These are phyloP conservation scores for Parthenolecanium corni DNA, from an alignment of 2,888 invertebrate species.

Conservation along the genomic window DNA sequence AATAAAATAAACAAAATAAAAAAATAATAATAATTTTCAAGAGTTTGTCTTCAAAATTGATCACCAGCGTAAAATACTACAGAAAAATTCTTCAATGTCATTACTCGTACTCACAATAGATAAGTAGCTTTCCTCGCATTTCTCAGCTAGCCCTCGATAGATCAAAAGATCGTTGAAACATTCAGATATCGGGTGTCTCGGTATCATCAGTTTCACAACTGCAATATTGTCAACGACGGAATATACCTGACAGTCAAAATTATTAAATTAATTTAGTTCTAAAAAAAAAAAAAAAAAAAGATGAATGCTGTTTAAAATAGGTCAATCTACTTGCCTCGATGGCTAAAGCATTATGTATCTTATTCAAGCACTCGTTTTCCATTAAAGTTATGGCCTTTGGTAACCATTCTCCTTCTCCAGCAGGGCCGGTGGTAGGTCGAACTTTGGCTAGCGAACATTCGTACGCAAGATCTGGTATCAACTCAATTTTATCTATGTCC, in stretches of 20 bases:
- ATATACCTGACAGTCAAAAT: slow-evolving; percentile 44
- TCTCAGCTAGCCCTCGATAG: slow-evolving; percentile 50
- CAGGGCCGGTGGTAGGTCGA: slow-evolving; percentile 50
- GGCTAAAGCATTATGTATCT: too few species aligned
- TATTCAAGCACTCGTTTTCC: too few species aligned
- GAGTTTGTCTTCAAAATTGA: not conserved
- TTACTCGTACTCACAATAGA: slow-evolving; percentile 50
- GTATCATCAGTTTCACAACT: not conserved
- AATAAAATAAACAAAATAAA: too few species aligned
- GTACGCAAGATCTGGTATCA: slow-evolving; percentile 51
- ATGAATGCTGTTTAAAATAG: too few species aligned
- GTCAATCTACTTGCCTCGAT: too few species aligned
- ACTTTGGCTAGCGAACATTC: slow-evolving; percentile 60
- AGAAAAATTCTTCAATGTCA: too few species aligned
- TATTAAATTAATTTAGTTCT: not conserved
- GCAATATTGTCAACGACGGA: slow-evolving; percentile 69
- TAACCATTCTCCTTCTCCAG: not conserved
- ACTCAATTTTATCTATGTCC: slow-evolving; percentile 29
- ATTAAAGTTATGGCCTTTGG: not conserved
- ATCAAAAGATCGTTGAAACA: slow-evolving; percentile 54
- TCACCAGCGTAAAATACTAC: too few species aligned
- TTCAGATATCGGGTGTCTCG: too few species aligned
- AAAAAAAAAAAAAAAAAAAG: not conserved
- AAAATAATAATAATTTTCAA: too few species aligned
- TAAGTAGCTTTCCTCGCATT: slow-evolving; percentile 60